Base-by-base conservation (phyloP, 2,888 invertebrate species). In the Blastobasis adustella region DNA sequence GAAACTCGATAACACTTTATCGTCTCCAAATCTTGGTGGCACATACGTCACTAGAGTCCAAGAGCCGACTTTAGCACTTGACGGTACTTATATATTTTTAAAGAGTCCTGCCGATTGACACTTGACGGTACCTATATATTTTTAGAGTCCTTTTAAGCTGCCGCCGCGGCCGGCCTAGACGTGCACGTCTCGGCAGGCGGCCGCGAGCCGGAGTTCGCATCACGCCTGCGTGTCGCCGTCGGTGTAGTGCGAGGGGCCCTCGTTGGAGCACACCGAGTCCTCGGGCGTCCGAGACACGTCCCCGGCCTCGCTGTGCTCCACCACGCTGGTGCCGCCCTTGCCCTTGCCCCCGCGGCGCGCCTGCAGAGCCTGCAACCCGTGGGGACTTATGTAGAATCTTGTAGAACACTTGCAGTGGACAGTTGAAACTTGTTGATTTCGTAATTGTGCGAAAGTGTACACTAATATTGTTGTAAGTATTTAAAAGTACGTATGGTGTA, bases 231-330 rank as follows among this genome's bases (percentile, higher is more conserved):
- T 82, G 63, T 91, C 88, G 53, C 89, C 91, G 61, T 90, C 90
- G 45, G 91, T 91, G 72, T 91, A 90, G 67, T 90, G 93, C 58
- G 93, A 93, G 55, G 94, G 94, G 4, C 95, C 96, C 82, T 96
- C 96, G 61, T 92, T 93, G 66, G 96, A 96, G 82, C 96, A 96
- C 45, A 96, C 95, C 1, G 96, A 96, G 82, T 97, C 97, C 79
- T 97, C 96, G 8, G 96, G 96, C 10, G 96, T 96, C 59, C 95
- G 91, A 36, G 96, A 96, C 49, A 93, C 93, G 82, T 96, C 96
- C 10, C 92, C 85, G 0, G 77, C 92, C 78, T 94, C 94, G 59
- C 92, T 93, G 52, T 91, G 90, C 75, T 93, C 93, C 59, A 90
- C 89, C 60, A 89, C 92, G 72, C 91, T 91, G 0, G 78, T 67